Base-by-base conservation (phyloP, 2,888 invertebrate species). In the Listrodromus nycthemerus region DNA sequence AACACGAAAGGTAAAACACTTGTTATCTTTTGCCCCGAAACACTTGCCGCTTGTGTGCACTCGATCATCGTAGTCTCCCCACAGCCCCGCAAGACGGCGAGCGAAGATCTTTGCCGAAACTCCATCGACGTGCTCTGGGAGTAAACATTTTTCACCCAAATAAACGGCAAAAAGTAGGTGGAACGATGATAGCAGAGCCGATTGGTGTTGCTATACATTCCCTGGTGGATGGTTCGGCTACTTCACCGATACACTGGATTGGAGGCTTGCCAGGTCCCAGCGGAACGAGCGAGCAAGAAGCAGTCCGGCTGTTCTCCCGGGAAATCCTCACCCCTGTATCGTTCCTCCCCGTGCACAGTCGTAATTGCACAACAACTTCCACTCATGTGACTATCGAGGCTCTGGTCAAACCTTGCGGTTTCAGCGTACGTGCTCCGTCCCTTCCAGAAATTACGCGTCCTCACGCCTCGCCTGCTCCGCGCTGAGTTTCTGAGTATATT, bases 121-220 rank as follows among this genome's bases (percentile, higher is more conserved):
- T 71, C 61, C 37, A 33, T 24, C 48, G 30, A n/a, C n/a, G 7
- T 6, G 50, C 37, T 16, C 33, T 74, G 67, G 84, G 87, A 87
- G 88, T 89, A 89, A 89, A 89, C 91, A 90, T 90, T 90, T 90
- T 87, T 84, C 85, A 48, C 85, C 82, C 41, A 88, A 86, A 89
- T 87, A 76, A 76, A 86, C 86, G 87, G 86, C 78, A 21, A 55
- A 41, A 37, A 55, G 16, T 70, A 41, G 41, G 41, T 45, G 30
- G 41, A n/a, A 58, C 24, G 21, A 21, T 0, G 58, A n/a, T 58
- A 10, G 41, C 10, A 27, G 27, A 19, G 21, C 19, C 37, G 37
- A 58, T 24, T 21, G 73, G 27, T n/a, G 24, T 45, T 61, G 27
- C 21, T 37, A 13, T 41, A 41, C 24, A 61, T 19, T 41, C 41